A percentile compares a stretch with the other conserved stretches of the same genome.
phyloP scores from a whole-genome alignment of 2,888 invertebrate genomes.

The Thecocarcelia acutangulata region DNA sequence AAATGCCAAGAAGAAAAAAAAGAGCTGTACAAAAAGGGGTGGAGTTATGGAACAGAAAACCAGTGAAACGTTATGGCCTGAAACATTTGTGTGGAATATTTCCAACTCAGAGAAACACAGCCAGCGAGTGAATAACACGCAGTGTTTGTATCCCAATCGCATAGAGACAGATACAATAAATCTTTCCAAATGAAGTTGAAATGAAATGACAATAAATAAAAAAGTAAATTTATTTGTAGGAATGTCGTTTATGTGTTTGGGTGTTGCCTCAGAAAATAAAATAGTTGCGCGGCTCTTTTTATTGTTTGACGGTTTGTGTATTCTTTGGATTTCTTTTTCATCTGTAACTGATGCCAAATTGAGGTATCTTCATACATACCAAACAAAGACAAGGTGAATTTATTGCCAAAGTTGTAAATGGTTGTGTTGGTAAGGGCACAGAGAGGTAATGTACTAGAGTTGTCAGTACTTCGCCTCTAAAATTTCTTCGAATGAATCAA shows the following conservation, averaged over 20 bases:
- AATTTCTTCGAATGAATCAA: too few relatives aligned
- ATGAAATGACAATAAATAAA: constrained; percentile 67
- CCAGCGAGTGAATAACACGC: constrained; percentile 4
- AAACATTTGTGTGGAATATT: constrained; percentile 5
- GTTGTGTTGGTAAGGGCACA: too few relatives aligned
- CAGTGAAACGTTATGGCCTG: constrained; percentile 23
- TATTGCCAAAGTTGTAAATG: too few relatives aligned
- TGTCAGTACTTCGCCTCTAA: too few relatives aligned
- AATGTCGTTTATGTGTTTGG: constrained; percentile 55
- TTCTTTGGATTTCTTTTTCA: not conserved
- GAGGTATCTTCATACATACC: too few relatives aligned
- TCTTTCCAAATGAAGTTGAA: constrained; percentile 60
- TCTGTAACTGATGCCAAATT: too few relatives aligned
- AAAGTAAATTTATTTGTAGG: constrained; percentile 42
- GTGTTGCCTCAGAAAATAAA: constrained; percentile 50
- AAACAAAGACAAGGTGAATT: too few relatives aligned
- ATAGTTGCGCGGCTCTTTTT: constrained; percentile 44
- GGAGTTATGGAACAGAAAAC: constrained; percentile 29
- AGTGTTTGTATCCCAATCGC: constrained; percentile 29
- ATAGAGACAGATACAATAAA: constrained; percentile 33
- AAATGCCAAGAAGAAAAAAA: not conserved
- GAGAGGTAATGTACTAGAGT: too few relatives aligned
- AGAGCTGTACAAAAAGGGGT: constrained; percentile 26
- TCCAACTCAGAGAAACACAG: not conserved
- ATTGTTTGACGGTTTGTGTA: constrained; percentile 4